phyloP scores from a whole-genome alignment of 2,888 invertebrate species.

The Agonopterix subpropinquella region DNA sequence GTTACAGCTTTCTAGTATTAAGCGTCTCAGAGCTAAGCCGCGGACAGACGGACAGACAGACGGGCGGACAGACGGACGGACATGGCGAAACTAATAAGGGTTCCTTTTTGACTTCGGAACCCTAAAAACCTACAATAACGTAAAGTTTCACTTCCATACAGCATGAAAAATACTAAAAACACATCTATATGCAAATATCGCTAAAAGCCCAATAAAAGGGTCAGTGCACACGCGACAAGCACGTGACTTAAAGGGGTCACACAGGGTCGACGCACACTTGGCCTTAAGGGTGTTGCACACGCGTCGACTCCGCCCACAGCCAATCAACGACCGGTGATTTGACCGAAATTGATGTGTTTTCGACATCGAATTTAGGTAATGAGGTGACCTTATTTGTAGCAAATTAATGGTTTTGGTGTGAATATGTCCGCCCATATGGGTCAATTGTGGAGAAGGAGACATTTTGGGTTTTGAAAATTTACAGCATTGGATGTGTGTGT shows the following conservation, averaged over 20 bases:
- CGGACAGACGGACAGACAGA: too few species aligned
- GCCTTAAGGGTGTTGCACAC: constrained; percentile 28
- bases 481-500: too few species aligned
- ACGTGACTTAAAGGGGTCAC: constrained; percentile 39
- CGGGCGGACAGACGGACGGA: too few species aligned
- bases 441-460: not conserved
- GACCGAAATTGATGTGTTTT: constrained; percentile 28
- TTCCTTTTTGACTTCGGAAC: too few species aligned
- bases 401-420: not conserved
- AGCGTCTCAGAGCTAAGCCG: too few species aligned
- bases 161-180: not conserved
- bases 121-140: too few species aligned
- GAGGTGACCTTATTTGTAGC: constrained; percentile 6
- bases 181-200: constrained; percentile 19
- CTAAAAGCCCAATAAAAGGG: constrained; percentile 46
- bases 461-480: too few species aligned
- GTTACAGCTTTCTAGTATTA: too few species aligned
- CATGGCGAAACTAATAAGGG: too few species aligned
- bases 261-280: constrained; percentile 31
- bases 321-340: constrained; percentile 34
- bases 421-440: not conserved
- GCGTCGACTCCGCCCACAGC: constrained; percentile 33
- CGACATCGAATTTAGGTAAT: constrained; percentile 16
- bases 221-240: constrained; percentile 50
- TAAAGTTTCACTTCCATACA: too few species aligned